These are phyloP conservation scores for Calidris pugnax DNA, from an alignment of 2,113 vertebrate species.

Conservation along the genomic window DNA sequence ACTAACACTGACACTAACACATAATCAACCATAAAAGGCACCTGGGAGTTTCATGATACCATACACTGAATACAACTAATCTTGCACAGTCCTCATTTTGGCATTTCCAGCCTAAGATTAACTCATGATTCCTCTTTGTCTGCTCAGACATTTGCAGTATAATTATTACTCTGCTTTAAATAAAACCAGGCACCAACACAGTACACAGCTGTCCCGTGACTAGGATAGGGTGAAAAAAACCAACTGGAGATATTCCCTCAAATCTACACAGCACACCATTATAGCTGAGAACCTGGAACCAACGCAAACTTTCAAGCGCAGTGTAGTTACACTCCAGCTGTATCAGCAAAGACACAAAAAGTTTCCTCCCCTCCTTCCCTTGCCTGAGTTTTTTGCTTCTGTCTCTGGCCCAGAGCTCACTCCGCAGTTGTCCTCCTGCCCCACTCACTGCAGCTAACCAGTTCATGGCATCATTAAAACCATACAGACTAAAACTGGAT, in stretches of 20 bases:
- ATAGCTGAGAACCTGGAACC: background rate
- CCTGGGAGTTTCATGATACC: background rate
- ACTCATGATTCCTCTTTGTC: background rate
- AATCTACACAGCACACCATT: background rate
- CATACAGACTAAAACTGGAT: background rate
- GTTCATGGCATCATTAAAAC: background rate
- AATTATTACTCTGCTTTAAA: background rate
- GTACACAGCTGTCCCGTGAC: background rate
- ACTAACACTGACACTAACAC: background rate
- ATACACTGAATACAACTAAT: background rate
- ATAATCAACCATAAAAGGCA: background rate
- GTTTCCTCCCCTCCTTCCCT: background rate
- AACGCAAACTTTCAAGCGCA: background rate
- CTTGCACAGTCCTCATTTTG: background rate
- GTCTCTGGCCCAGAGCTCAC: background rate
- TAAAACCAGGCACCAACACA: background rate
- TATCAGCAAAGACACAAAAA: background rate
- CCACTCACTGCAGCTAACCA: background rate
- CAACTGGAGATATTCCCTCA: background rate
- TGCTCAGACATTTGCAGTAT: background rate
- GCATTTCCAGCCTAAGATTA: background rate
- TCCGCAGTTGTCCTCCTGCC: background rate
- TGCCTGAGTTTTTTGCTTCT: background rate
- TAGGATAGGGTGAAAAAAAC: background rate
- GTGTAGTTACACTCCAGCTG: background rate